Evolutionary conservation across 2,888 invertebrate species (phyloP).

Genomic region (Agonum fuliginosum): DNA sequence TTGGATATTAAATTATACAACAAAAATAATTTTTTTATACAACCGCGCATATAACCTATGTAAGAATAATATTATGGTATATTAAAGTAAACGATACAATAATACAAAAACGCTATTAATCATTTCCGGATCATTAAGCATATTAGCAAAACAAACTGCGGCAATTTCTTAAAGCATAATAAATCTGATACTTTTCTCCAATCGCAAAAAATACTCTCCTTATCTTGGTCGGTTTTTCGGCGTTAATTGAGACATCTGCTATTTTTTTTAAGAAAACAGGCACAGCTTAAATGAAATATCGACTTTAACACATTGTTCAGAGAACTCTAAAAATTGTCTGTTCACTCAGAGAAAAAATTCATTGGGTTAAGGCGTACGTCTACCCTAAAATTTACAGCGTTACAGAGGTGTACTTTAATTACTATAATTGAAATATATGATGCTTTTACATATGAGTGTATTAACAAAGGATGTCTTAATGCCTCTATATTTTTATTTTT

Average conservation of each 20-base stretch:
- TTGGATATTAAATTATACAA: neutral
- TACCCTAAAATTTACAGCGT: too few species aligned
- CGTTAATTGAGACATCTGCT: neutral
- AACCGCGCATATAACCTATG: neutral
- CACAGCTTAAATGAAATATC: too few species aligned
- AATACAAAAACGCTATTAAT: slow-evolving; percentile 7
- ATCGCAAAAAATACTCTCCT: neutral
- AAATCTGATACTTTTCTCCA: neutral
- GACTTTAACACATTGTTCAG: too few species aligned
- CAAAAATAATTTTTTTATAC: neutral
- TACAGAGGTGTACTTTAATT: too few species aligned
- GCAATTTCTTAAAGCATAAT: slow-evolving; percentile 8
- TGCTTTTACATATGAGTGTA: too few species aligned
- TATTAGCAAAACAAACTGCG: slow-evolving; percentile 4
- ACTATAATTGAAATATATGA: too few species aligned
- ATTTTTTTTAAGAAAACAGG: neutral
- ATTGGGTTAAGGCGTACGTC: too few species aligned
- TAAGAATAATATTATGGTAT: slow-evolving; percentile 19
- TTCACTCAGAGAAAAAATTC: too few species aligned
- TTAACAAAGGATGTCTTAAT: too few species aligned
- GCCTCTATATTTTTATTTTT: too few species aligned
- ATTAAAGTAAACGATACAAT: neutral
- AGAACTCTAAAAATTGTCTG: too few species aligned
- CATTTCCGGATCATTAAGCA: slow-evolving; percentile 8
- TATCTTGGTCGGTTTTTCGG: neutral